Evolutionary conservation across 1,140 invertebrate genomes (phyloP).

Genomic region (Rhopalosiphum maidis): DNA sequence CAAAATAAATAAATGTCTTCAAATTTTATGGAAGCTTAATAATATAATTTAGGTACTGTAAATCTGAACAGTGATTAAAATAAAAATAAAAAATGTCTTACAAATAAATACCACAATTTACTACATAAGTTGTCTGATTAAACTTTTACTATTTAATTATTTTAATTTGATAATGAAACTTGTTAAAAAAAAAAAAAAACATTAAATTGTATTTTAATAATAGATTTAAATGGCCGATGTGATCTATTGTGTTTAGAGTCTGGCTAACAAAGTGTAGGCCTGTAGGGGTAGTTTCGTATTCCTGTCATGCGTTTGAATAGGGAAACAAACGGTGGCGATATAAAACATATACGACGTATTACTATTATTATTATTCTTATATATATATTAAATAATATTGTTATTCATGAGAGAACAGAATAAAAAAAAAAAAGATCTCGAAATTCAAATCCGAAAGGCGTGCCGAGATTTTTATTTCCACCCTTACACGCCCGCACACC

Average conservation of each 20-base stretch:
- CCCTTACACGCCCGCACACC: not conserved
- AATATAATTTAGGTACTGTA: no score
- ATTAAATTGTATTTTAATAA: not conserved
- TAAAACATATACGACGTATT: not conserved
- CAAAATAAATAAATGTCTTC: no score
- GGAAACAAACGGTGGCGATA: not conserved
- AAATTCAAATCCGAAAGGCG: slow-evolving; percentile 47
- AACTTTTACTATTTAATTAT: not conserved
- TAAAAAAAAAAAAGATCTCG: slow-evolving; percentile 22
- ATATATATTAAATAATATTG: not conserved
- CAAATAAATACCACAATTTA: no score
- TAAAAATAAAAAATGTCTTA: no score
- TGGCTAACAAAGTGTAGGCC: not conserved
- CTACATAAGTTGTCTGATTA: not conserved
- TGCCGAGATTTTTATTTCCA: slow-evolving; percentile 18
- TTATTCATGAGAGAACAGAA: slow-evolving; percentile 38
- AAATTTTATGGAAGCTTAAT: no score
- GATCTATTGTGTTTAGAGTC: not conserved
- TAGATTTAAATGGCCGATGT: not conserved
- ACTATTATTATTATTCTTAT: not conserved
- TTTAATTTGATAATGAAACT: not conserved
- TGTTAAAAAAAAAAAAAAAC: not conserved
- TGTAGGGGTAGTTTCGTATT: slow-evolving; percentile 35
- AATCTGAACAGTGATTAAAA: no score
- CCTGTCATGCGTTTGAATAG: not conserved